Evolutionary conservation across 1,140 invertebrate genomes (phyloP), one percentile per base, ranked within the genome.

Genomic region (Hylaeus anthracinus): DNA sequence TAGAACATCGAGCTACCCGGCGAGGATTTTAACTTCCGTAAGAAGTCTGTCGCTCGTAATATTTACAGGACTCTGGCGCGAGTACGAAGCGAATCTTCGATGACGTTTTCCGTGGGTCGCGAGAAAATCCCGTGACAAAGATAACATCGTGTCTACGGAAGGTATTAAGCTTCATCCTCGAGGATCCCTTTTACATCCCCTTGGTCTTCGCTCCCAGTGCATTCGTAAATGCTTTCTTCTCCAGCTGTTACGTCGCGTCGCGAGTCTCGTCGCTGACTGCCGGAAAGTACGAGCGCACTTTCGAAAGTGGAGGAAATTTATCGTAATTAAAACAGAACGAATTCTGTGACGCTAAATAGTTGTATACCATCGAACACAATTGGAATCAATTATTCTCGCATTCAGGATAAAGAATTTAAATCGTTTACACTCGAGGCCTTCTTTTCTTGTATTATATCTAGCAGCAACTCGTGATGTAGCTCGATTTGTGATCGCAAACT

Each of bases 41-140:
- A 14, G 1, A 15, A 39, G 2, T 56, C 55, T 55, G 14, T 15
- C 15, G 4, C 26, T 10, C 8, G 12, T 1, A n/a, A 75, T 26
- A 53, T 65, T 65, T 65, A 65, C 45, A 6, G 5, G 63, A 26
- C 4, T 2, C 1, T 0, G 0, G 61, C 1, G 43, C 48, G 12
- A 55, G 48, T 67, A 26, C 15, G 26, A 26, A 26, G 61, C 65
- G 51, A 45, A 51, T 79, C 41, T 53, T 14, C 6, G 51, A 51
- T 70, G 78, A 60, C 60, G 58, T 66, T 12, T 61, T 26, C 51
- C 81, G 43, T 26, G 26, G 26, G 26, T 26, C 66, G 72, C 66
- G 58, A 61, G 58, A 26, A 86, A 85, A 86, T 86, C 78, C 83
- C 6, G 51, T 37, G 83, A 78, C 77, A 74, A 82, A 73, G 58